Base-by-base conservation (phyloP, 2,797 vertebrate species). In the Percopsis omiscomaycus region DNA sequence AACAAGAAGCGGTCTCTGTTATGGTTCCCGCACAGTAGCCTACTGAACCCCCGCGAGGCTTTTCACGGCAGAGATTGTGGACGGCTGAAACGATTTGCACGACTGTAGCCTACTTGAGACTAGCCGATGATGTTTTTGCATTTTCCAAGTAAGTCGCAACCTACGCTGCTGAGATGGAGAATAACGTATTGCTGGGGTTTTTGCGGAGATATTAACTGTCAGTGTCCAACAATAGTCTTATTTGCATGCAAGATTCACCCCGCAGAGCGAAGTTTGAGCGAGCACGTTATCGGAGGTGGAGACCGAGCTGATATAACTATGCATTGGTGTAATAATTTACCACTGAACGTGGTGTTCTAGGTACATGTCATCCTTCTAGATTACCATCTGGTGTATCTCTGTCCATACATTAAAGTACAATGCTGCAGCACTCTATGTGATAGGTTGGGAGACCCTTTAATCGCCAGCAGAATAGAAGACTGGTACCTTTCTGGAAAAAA, bases 281-380 rank as follows among this genome's bases (percentile, higher is more conserved):
- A 57, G 66, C 81, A 75, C 74, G 75, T 80, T 82, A 82, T 62
- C 77, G 69, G 70, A 72, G 80, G 66, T 54, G 66, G 77, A 71
- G 71, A 63, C 70, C 22, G 22, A 71, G 53, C 37, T 73, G 32
- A 78, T 59, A 81, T 66, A 62, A 45, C 37, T 28, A 72, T 37
- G 47, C 44, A 55, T 68, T 61, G 69, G 4, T 85, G 71, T 60
- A 64, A 80, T 72, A 49, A 78, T 74, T 55, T 61, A 59, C 56
- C 71, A 54, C n/a, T 14, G n/a, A 48, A 22, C 69, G 29, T 60
- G 47, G 27, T 57, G 48, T 46, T 16, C 15, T 12, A 47, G 8
- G 62, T 42, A 8, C 51, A 67, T 3, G 13, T 52, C 48, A 28
- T 28, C 55, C 14, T 54, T 13, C 12, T 14, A 16, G 15, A 32